Percentiles rank a stretch among this genome's conserved stretches.
These are phyloP conservation scores for Phoxinus phoxinus DNA, from an alignment of 2,113 vertebrate species.

Conservation along the genomic window DNA sequence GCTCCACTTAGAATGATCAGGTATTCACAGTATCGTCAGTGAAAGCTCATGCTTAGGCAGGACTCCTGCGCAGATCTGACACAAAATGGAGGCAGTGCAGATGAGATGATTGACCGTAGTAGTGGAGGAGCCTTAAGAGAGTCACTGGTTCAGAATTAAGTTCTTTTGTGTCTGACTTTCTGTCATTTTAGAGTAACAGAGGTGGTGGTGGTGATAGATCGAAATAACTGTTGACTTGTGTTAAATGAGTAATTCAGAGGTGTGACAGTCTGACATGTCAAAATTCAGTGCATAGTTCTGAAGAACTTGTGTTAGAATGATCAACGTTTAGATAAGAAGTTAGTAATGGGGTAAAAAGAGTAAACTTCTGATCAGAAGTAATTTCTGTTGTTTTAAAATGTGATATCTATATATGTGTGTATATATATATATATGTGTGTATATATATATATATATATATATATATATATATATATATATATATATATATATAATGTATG, in stretches of 20 bases:
- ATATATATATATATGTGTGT: no score
- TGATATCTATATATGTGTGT: no score
- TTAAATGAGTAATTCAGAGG: slow-evolving; percentile 27
- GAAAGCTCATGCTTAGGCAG: not conserved
- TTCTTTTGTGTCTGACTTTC: slow-evolving; percentile 46
- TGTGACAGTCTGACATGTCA: not conserved
- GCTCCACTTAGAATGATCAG: not conserved
- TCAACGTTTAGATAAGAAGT: not conserved
- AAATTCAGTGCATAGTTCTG: not conserved
- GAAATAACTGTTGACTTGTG: not conserved
- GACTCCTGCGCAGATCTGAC: not conserved
- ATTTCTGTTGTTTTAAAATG: not conserved
- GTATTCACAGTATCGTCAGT: not conserved
- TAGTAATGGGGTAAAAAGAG: not conserved
- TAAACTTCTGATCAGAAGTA: not conserved
- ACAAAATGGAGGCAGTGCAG: slow-evolving; percentile 30
- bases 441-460: no score
- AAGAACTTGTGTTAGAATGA: not conserved
- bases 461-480: no score
- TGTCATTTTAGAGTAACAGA: slow-evolving; percentile 34
- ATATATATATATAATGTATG: no score
- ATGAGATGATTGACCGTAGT: slow-evolving; percentile 26
- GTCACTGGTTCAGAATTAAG: slow-evolving; percentile 20
- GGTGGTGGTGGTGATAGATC: not conserved
- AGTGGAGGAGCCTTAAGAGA: not conserved